Conservation (phyloP, 2,113 vertebrate species). For the Smithornis capensis region DNA sequence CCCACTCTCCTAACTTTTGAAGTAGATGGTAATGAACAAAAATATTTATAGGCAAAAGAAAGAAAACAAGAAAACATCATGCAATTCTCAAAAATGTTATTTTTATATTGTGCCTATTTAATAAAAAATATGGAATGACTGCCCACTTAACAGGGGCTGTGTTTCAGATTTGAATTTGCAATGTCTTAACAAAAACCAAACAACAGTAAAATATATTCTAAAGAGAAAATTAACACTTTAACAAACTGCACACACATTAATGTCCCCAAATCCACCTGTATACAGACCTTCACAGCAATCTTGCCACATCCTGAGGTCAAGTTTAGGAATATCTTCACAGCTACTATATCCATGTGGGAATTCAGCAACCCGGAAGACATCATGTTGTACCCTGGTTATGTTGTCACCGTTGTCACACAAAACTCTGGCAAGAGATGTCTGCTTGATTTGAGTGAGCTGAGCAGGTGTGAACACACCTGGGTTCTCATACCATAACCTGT, state of each 20-base stretch:
- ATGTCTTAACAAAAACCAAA: neutral
- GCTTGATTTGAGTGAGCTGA: slow-evolving; percentile 94
- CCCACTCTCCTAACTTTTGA: neutral
- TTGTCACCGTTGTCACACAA: slow-evolving; percentile 95
- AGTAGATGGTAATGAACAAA: neutral
- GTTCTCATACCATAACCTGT: slow-evolving; percentile 97
- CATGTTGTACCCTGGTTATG: slow-evolving; percentile 90
- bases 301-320: slow-evolving; percentile 97
- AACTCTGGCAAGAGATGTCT: slow-evolving; percentile 89
- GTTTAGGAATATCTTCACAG: slow-evolving; percentile 87
- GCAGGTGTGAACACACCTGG: slow-evolving; percentile 90
- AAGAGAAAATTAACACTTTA: neutral
- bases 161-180: neutral
- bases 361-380: slow-evolving; percentile 89
- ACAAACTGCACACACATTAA: neutral
- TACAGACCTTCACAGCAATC: slow-evolving; percentile 95
- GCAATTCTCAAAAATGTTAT: neutral
- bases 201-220: neutral
- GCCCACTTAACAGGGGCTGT: neutral
- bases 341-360: slow-evolving; percentile 88
- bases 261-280: neutral
- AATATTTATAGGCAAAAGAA: neutral
- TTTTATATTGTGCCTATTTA: neutral
- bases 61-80: neutral
- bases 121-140: neutral